phyloP scores from a whole-genome alignment of 2,113 vertebrate species.

The Menura novaehollandiae region DNA sequence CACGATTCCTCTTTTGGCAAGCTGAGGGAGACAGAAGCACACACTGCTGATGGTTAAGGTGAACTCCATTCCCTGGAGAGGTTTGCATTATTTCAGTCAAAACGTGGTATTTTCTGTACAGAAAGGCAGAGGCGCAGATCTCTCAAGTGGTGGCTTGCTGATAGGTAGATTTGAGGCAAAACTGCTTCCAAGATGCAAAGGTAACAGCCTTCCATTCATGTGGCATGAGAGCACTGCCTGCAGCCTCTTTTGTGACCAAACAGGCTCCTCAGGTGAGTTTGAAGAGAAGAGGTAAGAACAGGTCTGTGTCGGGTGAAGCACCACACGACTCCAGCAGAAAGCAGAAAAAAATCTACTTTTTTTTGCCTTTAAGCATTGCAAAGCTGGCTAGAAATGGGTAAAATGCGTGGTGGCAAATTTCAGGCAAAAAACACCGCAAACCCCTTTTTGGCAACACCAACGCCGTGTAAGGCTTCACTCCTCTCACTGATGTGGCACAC shows the following conservation, averaged over 20 bases:
- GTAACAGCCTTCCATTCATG: neutral
- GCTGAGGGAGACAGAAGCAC: neutral
- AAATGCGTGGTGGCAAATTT: neutral
- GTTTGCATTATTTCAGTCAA: neutral
- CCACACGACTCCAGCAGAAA: accelerated
- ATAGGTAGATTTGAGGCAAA: neutral
- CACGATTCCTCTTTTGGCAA: neutral
- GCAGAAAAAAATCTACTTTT: neutral
- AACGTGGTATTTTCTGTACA: neutral
- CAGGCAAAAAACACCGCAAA: neutral
- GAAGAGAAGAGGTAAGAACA: neutral
- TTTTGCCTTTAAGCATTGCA: neutral
- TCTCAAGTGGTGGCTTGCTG: neutral
- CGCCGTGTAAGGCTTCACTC: neutral
- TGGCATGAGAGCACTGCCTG: neutral
- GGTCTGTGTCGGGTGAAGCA: neutral
- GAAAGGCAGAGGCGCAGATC: neutral
- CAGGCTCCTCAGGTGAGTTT: neutral
- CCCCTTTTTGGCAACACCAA: neutral
- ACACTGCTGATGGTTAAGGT: neutral
- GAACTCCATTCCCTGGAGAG: neutral
- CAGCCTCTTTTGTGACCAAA: neutral
- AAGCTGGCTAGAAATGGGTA: neutral
- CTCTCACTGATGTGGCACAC: neutral
- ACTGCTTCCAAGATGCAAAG: neutral